Base-by-base conservation (phyloP, 2,888 invertebrate genomes). In the Drosophila peninsularis region DNA sequence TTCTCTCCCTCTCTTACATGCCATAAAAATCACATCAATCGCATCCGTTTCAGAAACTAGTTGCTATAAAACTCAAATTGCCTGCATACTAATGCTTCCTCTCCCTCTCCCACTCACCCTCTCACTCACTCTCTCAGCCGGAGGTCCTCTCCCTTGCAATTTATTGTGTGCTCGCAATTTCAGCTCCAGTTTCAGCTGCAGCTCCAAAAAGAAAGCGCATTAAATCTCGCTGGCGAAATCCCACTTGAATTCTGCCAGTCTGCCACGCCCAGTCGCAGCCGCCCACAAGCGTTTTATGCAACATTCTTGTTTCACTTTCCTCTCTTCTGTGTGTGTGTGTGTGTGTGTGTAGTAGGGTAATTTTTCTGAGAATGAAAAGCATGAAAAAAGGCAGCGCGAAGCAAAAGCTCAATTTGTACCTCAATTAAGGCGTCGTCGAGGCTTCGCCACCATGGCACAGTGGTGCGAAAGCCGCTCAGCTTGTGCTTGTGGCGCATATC, bases 371-470 rank as follows among this genome's bases (percentile, higher is more conserved):
- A 39, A 41, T 44, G 19, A 50, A 60, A 70, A 49, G 34, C 45
- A 45, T 45, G 14, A 70, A 21, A 57, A 55, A 55, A 44, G 50
- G 39, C 14, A 64, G 32, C 39, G 32, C 36, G 24, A 36, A 36
- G 62, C 76, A 87, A 90, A 83, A 83, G 80, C 87, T 89, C 81
- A 87, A 90, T 90, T 90, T 90, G 90, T 88, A 88, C 90, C 89
- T 90, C 90, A 90, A 90, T 90, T 90, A 90, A 89, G 88, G 88
- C 81, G 87, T 81, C 80, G 82, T 70, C 80, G 68, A 62, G 65
- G 64, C 69, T 53, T 45, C 32, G 37, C 62, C 42, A 71, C 88
- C 87, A 78, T 74, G 71, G 87, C 82, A 86, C 86, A 87, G 87
- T 88, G 88, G 73, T 52, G 65, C 88, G 56, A 84, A 80, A 81